phyloP scores from a whole-genome alignment of 1,140 invertebrate species.

The Cylas formicarius region DNA sequence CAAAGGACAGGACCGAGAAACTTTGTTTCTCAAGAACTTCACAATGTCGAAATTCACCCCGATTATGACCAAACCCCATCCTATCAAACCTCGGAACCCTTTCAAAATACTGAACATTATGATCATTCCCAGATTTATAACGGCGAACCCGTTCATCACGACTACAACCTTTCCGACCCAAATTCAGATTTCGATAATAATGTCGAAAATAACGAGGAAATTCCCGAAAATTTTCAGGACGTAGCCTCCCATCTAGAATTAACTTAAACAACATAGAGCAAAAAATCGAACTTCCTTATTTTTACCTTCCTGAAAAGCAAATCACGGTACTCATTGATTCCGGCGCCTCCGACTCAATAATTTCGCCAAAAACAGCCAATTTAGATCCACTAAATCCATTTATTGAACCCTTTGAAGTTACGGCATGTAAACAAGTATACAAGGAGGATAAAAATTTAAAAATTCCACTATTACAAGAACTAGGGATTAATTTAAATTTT shows the following conservation, averaged over 20 bases:
- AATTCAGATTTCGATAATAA: background rate
- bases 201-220: background rate
- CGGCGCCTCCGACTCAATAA: too few relatives aligned
- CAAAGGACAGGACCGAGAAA: constrained; percentile 5
- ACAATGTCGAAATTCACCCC: too few relatives aligned
- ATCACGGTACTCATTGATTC: constrained; percentile 2
- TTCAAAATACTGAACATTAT: too few relatives aligned
- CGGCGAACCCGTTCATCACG: background rate
- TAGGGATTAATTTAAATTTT: too few relatives aligned
- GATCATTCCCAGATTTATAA: background rate
- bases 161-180: background rate
- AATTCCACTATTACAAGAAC: too few relatives aligned
- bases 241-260: background rate
- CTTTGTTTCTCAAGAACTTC: constrained; percentile 2
- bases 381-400: too few relatives aligned
- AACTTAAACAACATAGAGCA: constrained; percentile 8
- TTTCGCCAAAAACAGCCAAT: too few relatives aligned
- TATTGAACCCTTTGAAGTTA: too few relatives aligned
- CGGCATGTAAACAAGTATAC: too few relatives aligned
- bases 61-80: background rate
- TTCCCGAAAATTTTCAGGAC: constrained; percentile 8
- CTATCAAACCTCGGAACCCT: too few relatives aligned
- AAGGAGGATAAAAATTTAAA: too few relatives aligned
- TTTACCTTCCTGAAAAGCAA: background rate
- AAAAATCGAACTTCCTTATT: constrained; percentile 3